phyloP scores from a whole-genome alignment of 2,113 vertebrate genomes.

The Xiphias gladius region DNA sequence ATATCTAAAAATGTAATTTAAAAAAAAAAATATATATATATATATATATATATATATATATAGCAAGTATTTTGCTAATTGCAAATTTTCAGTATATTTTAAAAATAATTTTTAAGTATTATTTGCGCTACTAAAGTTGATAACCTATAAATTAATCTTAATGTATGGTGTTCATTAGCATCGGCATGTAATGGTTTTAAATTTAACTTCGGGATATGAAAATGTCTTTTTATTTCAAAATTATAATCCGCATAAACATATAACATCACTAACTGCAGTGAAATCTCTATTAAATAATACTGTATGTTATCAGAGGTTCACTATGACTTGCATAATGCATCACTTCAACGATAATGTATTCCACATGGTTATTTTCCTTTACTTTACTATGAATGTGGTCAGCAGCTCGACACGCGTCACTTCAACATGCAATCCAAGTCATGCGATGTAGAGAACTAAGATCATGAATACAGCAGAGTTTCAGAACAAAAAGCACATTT shows the following conservation, averaged over 20 bases:
- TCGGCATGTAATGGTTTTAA: too few relatives aligned
- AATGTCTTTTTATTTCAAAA: too few relatives aligned
- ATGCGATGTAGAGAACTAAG: slow-evolving; percentile 29
- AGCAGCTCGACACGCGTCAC: background rate
- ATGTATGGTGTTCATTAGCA: too few relatives aligned
- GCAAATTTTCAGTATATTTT: too few relatives aligned
- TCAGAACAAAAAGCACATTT: slow-evolving; percentile 43
- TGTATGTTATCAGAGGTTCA: background rate
- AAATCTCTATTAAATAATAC: background rate
- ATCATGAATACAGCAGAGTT: background rate
- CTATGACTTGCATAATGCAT: background rate
- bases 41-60: too few relatives aligned
- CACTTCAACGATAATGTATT: background rate
- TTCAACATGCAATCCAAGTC: slow-evolving; percentile 25
- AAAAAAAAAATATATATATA: too few relatives aligned
- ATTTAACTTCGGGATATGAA: background rate
- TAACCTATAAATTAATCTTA: too few relatives aligned
- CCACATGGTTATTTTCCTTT: background rate
- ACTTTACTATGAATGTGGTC: slow-evolving; percentile 8
- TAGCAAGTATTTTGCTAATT: too few relatives aligned
- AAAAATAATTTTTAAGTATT: too few relatives aligned
- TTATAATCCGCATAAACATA: background rate
- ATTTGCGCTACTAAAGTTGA: too few relatives aligned
- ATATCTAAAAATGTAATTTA: too few relatives aligned
- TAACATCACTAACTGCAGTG: background rate